Percentiles rank a stretch among this genome's conserved stretches.
Evolutionary conservation across 92 coral and sea anemone genomes (phyloP).

Genomic region (Epizoanthus rinbou): DNA sequence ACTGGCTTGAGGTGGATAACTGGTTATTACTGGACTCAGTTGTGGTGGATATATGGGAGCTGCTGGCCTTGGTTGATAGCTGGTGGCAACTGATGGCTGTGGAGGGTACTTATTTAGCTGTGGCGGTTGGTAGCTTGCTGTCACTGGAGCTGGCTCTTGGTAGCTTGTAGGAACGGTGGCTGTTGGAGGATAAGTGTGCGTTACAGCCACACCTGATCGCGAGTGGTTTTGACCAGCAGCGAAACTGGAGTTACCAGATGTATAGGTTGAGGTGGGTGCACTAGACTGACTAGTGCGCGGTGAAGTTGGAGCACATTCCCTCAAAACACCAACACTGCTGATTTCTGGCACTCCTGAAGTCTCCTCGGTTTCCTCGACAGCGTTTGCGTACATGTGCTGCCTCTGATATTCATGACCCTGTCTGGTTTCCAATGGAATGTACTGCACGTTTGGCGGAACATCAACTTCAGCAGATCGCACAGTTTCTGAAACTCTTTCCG

Average conservation of each 20-base stretch:
- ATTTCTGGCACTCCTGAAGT: conserved; percentile 40
- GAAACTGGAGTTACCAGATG: not conserved
- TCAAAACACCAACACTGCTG: conserved; percentile 41
- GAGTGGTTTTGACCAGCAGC: not conserved
- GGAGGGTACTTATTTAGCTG: not conserved
- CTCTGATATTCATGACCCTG: conserved; percentile 22
- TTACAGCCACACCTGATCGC: too few relatives aligned
- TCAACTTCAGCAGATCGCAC: conserved; percentile 15
- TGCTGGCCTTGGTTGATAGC: conserved; percentile 12
- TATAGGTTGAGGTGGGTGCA: not conserved
- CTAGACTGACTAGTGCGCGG: conserved; percentile 10
- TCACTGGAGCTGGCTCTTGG: conserved; percentile 10
- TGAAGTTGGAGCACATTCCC: conserved; percentile 19
- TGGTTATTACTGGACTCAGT: conserved; percentile 17
- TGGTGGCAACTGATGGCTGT: not conserved
- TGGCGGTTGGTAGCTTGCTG: not conserved
- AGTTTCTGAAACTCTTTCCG: not conserved
- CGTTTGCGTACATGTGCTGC: conserved; percentile 31
- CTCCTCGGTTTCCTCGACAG: conserved; percentile 23
- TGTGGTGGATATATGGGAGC: conserved; percentile 23
- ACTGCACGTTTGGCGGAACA: conserved; percentile 20
- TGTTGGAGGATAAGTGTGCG: not conserved
- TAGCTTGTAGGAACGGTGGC: conserved; percentile 23
- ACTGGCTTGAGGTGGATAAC: conserved; percentile 36
- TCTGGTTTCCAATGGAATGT: conserved; percentile 32